These are phyloP conservation scores for Takifugu bimaculatus DNA, from an alignment of 2,113 vertebrate genomes.

Conservation along the genomic window DNA sequence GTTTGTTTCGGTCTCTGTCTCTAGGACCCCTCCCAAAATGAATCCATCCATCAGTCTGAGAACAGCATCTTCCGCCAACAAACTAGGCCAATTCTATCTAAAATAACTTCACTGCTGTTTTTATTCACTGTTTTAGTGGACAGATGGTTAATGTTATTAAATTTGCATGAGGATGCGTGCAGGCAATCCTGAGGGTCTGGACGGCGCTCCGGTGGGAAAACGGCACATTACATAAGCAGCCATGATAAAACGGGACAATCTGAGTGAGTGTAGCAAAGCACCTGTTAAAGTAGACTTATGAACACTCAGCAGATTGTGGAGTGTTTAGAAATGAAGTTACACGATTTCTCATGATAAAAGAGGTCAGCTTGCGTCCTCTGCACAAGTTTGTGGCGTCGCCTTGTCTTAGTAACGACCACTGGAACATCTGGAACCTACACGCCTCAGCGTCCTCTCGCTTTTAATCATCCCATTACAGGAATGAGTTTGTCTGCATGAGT, in stretches of 20 bases:
- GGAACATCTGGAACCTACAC: background rate
- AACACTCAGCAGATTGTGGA: constrained; percentile 15
- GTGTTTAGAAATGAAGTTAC: background rate
- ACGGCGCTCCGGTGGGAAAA: no score
- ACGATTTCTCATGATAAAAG: constrained; percentile 14
- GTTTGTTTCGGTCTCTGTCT: no score
- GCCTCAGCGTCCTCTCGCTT: background rate
- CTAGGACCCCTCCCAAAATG: no score
- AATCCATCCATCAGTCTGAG: no score
- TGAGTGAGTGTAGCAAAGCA: constrained; percentile 11
- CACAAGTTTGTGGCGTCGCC: background rate
- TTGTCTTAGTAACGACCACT: background rate
- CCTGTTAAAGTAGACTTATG: constrained; percentile 1
- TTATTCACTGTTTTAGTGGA: no score
- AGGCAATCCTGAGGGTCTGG: no score
- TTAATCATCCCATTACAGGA: constrained; percentile 36
- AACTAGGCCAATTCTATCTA: no score
- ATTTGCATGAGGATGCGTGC: no score
- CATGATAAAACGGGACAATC: constrained; percentile 39
- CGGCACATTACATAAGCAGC: constrained; percentile 21
- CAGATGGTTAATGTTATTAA: no score
- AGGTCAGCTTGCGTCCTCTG: constrained; percentile 15
- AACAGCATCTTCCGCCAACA: no score
- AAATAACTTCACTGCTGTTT: no score
- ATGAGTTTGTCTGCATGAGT: constrained; percentile 25